A percentile compares a stretch with the other conserved stretches of the same genome.
These are phyloP conservation scores for Smutsia gigantea DNA, from an alignment of 2,797 vertebrate genomes.

Conservation along the genomic window DNA sequence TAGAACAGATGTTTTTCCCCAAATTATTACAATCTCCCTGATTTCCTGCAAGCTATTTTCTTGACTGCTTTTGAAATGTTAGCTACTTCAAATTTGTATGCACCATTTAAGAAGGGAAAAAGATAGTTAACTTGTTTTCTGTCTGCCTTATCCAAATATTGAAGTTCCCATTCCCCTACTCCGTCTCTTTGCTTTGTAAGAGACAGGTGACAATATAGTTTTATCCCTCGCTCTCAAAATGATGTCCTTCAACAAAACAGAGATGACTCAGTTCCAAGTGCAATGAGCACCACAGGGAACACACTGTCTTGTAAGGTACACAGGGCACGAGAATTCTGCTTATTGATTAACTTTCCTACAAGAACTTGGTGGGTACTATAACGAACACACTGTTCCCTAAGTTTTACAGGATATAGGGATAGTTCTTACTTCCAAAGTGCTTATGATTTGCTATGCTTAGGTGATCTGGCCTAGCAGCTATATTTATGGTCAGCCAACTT, in stretches of 20 bases:
- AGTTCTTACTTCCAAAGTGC: neutral
- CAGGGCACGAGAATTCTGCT: neutral
- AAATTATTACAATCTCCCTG: constrained; percentile 63
- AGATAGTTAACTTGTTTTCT: neutral
- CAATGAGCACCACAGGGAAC: neutral
- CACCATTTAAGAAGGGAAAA: neutral
- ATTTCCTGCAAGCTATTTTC: constrained; percentile 53
- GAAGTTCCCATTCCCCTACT: neutral
- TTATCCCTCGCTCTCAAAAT: neutral
- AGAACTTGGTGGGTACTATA: neutral
- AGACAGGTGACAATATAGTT: neutral
- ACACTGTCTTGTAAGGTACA: neutral
- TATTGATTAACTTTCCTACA: neutral
- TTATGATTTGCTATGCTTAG: neutral
- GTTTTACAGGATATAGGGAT: neutral
- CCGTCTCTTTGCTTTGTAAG: constrained; percentile 15
- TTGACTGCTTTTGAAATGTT: constrained; percentile 46
- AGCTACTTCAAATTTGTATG: constrained; percentile 14
- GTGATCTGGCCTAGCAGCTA: neutral
- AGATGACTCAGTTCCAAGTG: neutral
- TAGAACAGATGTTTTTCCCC: constrained; percentile 65
- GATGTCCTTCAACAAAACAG: neutral
- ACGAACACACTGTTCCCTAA: neutral
- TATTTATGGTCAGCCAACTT: neutral
- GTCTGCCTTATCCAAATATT: neutral